These are phyloP conservation scores for Notoglanidium macrostoma DNA, from an alignment of 2,797 vertebrate species.

Conservation along the genomic window DNA sequence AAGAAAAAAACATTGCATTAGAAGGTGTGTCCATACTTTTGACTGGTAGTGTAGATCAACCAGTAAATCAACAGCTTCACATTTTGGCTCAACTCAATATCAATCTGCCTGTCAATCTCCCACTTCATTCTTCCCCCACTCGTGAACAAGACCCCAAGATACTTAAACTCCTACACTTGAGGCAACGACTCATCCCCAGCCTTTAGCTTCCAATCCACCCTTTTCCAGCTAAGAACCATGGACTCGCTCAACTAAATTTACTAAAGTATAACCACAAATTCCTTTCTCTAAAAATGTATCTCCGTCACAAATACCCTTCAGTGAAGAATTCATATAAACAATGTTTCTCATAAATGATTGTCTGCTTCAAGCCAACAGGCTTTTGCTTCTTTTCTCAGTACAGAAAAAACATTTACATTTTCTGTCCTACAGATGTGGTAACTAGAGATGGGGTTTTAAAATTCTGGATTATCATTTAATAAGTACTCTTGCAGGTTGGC, in stretches of 20 bases:
- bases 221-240: too few relatives aligned
- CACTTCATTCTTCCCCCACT: too few relatives aligned
- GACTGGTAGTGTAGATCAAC: too few relatives aligned
- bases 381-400: constrained; percentile 13
- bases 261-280: not conserved
- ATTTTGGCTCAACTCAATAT: too few relatives aligned
- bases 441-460: constrained; percentile 9
- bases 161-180: too few relatives aligned
- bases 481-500: constrained; percentile 78
- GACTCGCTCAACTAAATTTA: not conserved
- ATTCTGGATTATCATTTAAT: constrained; percentile 25
- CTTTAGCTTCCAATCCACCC: too few relatives aligned
- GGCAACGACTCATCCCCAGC: too few relatives aligned
- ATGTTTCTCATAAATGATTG: not conserved
- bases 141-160: too few relatives aligned
- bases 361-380: not conserved
- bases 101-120: too few relatives aligned
- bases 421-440: constrained; percentile 14
- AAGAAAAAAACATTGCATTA: too few relatives aligned
- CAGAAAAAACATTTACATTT: not conserved
- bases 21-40: too few relatives aligned
- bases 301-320: not conserved
- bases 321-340: constrained; percentile 14
- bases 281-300: not conserved
- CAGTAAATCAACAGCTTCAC: too few relatives aligned